Base-by-base conservation (phyloP, 2,113 vertebrate genomes). In the Saccopteryx leptura region DNA sequence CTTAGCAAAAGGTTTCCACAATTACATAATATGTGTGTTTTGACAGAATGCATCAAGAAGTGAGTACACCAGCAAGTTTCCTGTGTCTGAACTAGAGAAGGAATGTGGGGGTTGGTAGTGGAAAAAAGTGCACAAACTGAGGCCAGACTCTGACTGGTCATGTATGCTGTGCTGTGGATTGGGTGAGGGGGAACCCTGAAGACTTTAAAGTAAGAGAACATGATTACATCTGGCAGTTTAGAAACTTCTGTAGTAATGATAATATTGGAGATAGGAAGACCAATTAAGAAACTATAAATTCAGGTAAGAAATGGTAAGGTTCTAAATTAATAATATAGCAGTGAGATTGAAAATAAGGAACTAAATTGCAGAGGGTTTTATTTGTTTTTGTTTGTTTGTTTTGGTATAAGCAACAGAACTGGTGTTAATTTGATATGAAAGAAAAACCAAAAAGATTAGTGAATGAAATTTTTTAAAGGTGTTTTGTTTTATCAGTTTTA, bases 391-490 rank as follows among this genome's bases (percentile, higher is more conserved):
- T 66, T 61, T 74, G 54, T 79, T 26, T 93, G 17, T 58, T 82
- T 90, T 83, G 9, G 18, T 33, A 71, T 48, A 83, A 39, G 46
- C 9, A n/a, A 60, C 75, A 93, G 54, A 63, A 89, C 46, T 52
- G 39, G 4, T 90, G 56, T 56, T 60, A 60, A 95, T 65, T 52
- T 92, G 18, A n/a, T 74, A 24, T 82, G 19, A 87, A 79, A 95
- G 58, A 88, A 89, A 76, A 69, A 74, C 46, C 68, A 65, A 83
- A 39, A 60, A 90, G 7, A 48, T 78, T 12, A 72, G 48, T 91
- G 18, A 80, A 80, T 63, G 65, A n/a, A 60, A 92, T 95, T 63
- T 79, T 31, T 75, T 71, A 15, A 7, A 48, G 75, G 2, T 56
- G 80, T 61, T 76, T 76, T 96, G 23, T 54, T 81, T 65, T 31